A percentile compares a stretch with the other conserved stretches of the same genome.
phyloP scores from a whole-genome alignment of 2,888 invertebrate genomes.

The Tenthredo amoena region DNA sequence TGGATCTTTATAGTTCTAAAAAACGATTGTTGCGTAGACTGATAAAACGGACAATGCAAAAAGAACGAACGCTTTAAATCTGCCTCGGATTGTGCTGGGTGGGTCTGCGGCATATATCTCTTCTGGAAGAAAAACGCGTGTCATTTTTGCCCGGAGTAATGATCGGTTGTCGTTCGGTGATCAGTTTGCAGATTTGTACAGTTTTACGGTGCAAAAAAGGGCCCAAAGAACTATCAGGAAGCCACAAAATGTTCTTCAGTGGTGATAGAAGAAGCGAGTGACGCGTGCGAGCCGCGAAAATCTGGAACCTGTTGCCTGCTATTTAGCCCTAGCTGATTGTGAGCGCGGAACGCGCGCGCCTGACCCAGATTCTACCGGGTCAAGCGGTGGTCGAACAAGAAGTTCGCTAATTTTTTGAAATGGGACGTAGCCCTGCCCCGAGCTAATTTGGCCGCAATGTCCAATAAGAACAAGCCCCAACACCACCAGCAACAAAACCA shows the following conservation, averaged over 20 bases:
- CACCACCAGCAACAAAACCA: constrained; percentile 58
- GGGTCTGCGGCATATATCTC: background rate
- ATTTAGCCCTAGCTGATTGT: constrained; percentile 1
- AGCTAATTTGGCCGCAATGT: constrained; percentile 76
- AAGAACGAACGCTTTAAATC: constrained; percentile 28
- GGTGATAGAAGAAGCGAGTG: background rate
- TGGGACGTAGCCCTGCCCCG: constrained; percentile 73
- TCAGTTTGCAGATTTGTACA: background rate
- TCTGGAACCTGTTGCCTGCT: constrained; percentile 11
- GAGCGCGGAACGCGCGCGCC: constrained; percentile 4
- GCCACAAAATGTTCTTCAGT: background rate
- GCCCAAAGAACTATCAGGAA: background rate
- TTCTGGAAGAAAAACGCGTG: background rate
- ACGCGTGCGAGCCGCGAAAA: background rate
- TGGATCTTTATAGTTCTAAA: background rate
- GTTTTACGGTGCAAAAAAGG: background rate
- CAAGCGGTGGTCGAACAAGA: constrained; percentile 59
- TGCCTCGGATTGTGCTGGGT: constrained; percentile 30
- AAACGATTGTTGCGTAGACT: background rate
- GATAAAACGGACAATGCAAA: constrained; percentile 11
- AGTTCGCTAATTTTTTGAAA: constrained; percentile 71
- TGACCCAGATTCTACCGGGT: constrained; percentile 71
- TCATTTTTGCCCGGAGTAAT: background rate
- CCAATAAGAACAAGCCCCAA: constrained; percentile 76
- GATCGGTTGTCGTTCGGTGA: background rate